Conservation (phyloP, 1,140 invertebrate species). For the Rhizoglyphus robini region DNA sequence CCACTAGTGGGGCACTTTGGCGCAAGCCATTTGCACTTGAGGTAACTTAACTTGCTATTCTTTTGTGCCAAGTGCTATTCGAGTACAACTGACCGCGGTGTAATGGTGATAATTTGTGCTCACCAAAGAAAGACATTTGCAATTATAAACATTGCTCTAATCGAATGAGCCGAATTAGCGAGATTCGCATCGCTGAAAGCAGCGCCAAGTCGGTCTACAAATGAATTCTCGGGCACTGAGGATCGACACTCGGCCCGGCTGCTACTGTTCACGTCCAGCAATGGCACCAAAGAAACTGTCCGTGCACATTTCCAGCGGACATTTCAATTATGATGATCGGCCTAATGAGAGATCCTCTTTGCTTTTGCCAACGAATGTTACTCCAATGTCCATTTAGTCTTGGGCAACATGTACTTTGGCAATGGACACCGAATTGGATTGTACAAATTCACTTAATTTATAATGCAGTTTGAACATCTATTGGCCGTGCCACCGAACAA, state of each 20-base stretch:
- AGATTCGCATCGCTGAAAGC: background rate
- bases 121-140: background rate
- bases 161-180: background rate
- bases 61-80: too few relatives aligned
- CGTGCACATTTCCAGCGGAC: background rate
- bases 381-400: background rate
- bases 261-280: too few relatives aligned
- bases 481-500: background rate
- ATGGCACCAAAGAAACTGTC: too few relatives aligned
- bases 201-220: too few relatives aligned
- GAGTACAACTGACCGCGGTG: too few relatives aligned
- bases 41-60: too few relatives aligned
- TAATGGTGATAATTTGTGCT: too few relatives aligned
- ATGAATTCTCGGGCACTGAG: too few relatives aligned
- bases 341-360: slow-evolving; percentile 13
- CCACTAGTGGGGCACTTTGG: too few relatives aligned
- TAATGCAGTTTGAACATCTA: background rate
- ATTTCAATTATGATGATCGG: slow-evolving; percentile 13
- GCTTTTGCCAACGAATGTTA: background rate
- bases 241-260: too few relatives aligned
- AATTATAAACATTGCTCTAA: background rate
- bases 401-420: too few relatives aligned
- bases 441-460: slow-evolving; percentile 9
- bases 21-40: too few relatives aligned
- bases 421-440: background rate